These are phyloP conservation scores for Acronicta aceris DNA, from an alignment of 2,888 invertebrate species.

Conservation along the genomic window DNA sequence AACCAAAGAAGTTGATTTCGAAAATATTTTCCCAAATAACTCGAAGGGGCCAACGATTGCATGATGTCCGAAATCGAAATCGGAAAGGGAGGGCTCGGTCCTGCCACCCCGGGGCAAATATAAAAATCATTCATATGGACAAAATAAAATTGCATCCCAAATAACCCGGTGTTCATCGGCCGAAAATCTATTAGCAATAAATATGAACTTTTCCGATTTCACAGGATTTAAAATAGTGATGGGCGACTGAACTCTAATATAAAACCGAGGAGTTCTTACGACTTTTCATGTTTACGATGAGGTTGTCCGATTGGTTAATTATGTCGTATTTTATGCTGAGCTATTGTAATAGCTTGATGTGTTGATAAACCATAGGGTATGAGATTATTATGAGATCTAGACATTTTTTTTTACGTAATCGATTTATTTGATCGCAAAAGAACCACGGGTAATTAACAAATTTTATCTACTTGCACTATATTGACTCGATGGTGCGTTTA, in stretches of 20 bases:
- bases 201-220: conserved; percentile 89
- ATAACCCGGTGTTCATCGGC: conserved; percentile 86
- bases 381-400: no score
- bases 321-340: conserved; percentile 41
- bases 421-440: no score
- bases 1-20: conserved; percentile 67
- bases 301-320: conserved; percentile 78
- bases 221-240: conserved; percentile 84
- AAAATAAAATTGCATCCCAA: conserved; percentile 89
- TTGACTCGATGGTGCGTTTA: no score
- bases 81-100: conserved; percentile 72
- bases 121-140: conserved; percentile 89
- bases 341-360: conserved; percentile 4
- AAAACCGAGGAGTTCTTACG: conserved; percentile 78
- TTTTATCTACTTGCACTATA: no score
- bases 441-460: no score
- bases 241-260: conserved; percentile 68
- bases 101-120: conserved; percentile 81
- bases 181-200: conserved; percentile 89
- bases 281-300: conserved; percentile 81
- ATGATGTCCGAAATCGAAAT: conserved; percentile 81
- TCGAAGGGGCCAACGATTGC: conserved; percentile 73
- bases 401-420: no score
- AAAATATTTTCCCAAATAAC: conserved; percentile 66
- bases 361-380: no score